Evolutionary conservation across 2,113 vertebrate genomes (phyloP).

Genomic region (Apteryx mantelli): DNA sequence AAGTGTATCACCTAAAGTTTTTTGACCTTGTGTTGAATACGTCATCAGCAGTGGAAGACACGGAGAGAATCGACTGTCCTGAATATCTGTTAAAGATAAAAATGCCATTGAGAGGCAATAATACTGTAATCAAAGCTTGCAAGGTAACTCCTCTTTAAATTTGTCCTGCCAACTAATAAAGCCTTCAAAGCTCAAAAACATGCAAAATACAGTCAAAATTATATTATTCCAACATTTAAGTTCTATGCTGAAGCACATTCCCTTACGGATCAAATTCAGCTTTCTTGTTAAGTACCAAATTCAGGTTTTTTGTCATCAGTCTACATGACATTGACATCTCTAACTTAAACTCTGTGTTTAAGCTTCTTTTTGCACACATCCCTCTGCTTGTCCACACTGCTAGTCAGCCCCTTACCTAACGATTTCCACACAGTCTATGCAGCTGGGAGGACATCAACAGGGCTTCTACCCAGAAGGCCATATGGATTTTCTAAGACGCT

Average conservation of each 20-base stretch:
- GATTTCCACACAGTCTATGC: background rate
- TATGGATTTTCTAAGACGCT: background rate
- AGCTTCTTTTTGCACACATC: too few species aligned
- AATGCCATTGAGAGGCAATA: background rate
- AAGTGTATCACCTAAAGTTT: conserved; percentile 73
- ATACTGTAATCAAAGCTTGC: background rate
- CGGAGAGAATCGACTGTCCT: conserved; percentile 82
- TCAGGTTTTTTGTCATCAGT: background rate
- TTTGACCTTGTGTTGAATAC: conserved; percentile 47
- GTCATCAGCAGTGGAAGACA: conserved; percentile 76
- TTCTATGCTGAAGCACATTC: background rate
- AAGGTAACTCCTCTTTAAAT: conserved; percentile 2
- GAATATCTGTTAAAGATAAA: conserved; percentile 77
- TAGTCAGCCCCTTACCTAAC: background rate
- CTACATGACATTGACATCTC: background rate
- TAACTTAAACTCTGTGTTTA: rapidly evolving
- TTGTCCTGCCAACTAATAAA: background rate
- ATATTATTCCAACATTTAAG: background rate
- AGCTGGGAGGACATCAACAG: rapidly evolving
- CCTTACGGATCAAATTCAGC: background rate
- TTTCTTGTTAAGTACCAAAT: background rate
- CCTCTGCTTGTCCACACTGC: background rate
- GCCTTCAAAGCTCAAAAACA: background rate
- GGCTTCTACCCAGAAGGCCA: background rate
- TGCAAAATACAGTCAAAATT: background rate